Conservation (phyloP, 1,140 invertebrate genomes). For the Trichomalopsis sarcophagae region DNA sequence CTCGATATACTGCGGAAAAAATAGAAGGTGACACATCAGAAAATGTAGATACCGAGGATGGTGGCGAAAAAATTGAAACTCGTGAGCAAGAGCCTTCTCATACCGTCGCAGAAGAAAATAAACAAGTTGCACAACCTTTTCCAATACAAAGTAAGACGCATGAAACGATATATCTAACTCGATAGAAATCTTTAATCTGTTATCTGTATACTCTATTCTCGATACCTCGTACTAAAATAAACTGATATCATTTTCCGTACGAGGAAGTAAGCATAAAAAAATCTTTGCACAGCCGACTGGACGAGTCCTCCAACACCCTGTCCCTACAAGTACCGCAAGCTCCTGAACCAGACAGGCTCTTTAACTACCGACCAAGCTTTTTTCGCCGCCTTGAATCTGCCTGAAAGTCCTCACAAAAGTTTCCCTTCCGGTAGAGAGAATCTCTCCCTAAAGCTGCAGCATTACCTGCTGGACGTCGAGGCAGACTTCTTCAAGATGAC, state of each 20-base stretch:
- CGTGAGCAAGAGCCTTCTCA: not conserved
- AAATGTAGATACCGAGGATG: not conserved
- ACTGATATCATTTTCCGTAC: too few relatives aligned
- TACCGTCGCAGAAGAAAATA: not conserved
- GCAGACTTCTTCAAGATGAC: conserved; percentile 57
- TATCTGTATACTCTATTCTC: too few relatives aligned
- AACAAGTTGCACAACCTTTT: not conserved
- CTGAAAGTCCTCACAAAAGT: conserved; percentile 47
- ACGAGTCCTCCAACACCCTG: conserved; percentile 27
- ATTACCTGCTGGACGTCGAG: conserved; percentile 61
- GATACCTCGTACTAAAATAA: too few relatives aligned
- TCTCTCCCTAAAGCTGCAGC: conserved; percentile 64
- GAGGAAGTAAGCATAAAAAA: not conserved
- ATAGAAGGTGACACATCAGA: not conserved
- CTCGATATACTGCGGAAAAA: not conserved
- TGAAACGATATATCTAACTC: too few relatives aligned
- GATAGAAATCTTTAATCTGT: too few relatives aligned
- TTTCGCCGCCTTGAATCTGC: conserved; percentile 54
- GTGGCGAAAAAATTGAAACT: not conserved
- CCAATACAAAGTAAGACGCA: conserved; percentile 49
- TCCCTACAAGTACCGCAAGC: conserved; percentile 36
- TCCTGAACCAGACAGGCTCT: conserved; percentile 22
- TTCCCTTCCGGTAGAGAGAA: conserved; percentile 62
- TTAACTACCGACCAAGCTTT: conserved; percentile 56
- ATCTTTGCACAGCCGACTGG: conserved; percentile 19